These are phyloP conservation scores for Diplodus puntazzo DNA, from an alignment of 2,797 vertebrate species.

Conservation along the genomic window DNA sequence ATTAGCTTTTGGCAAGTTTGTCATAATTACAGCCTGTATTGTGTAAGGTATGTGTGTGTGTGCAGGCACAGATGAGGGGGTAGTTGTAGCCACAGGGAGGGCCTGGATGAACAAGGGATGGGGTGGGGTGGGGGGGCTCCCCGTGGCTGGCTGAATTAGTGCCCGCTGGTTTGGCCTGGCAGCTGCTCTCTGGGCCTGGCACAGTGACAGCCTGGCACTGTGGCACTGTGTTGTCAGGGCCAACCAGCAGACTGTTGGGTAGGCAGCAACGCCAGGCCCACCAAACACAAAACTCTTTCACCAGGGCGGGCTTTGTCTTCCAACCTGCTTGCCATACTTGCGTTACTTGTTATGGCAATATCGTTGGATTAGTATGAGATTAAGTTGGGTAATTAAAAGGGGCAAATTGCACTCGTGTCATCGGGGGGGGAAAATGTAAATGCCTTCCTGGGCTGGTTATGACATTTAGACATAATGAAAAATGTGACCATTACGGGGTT, in stretches of 20 bases:
- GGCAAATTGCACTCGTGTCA: slow-evolving; percentile 59
- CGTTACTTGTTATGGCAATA: slow-evolving; percentile 69
- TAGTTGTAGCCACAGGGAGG: slow-evolving; percentile 75
- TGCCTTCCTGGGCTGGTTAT: slow-evolving; percentile 47
- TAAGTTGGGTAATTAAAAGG: slow-evolving; percentile 75
- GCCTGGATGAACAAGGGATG: slow-evolving; percentile 72
- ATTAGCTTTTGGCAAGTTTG: slow-evolving; percentile 81
- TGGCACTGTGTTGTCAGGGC: slow-evolving; percentile 75
- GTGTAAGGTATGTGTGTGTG: slow-evolving; percentile 63
- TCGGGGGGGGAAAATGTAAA: slow-evolving; percentile 53
- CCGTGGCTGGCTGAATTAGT: slow-evolving; percentile 87
- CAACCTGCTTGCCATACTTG: slow-evolving; percentile 53
- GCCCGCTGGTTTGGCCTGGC: slow-evolving; percentile 85
- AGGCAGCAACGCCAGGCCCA: slow-evolving; percentile 61
- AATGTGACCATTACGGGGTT: slow-evolving; percentile 32
- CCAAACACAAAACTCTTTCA: slow-evolving; percentile 66
- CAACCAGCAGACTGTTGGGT: slow-evolving; percentile 72
- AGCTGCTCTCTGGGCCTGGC: slow-evolving; percentile 87
- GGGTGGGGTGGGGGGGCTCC: slow-evolving; percentile 59
- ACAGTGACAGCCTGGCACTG: slow-evolving; percentile 75
- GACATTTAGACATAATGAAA: slow-evolving; percentile 73
- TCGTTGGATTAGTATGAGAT: slow-evolving; percentile 77
- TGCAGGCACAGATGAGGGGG: slow-evolving; percentile 53
- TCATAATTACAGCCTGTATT: slow-evolving; percentile 80
- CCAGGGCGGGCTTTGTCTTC: slow-evolving; percentile 67